Evolutionary conservation across 2,113 vertebrate species (phyloP).

Genomic region (Microcebus murinus): DNA sequence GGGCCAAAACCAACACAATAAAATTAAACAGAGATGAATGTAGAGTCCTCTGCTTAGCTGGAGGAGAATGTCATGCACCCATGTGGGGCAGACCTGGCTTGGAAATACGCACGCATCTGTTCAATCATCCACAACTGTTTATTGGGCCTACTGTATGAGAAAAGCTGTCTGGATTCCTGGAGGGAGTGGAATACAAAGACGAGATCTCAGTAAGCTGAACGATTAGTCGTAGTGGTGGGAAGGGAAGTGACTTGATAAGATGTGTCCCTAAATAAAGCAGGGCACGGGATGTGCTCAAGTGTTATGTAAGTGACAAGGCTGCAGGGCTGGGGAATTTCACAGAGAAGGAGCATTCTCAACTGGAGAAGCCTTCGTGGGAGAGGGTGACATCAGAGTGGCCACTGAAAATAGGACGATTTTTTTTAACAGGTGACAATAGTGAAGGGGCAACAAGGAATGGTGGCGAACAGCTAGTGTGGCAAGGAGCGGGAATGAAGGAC

Average conservation of each 20-base stretch:
- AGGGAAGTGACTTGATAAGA: not conserved
- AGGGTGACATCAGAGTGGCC: not conserved
- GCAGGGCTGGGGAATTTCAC: not conserved
- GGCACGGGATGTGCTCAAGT: not conserved
- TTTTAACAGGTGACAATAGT: not conserved
- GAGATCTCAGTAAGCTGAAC: not conserved
- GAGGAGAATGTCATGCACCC: not conserved
- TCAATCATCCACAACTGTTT: not conserved
- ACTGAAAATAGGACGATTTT: not conserved
- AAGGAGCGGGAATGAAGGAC: too few relatives aligned
- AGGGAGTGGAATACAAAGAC: not conserved
- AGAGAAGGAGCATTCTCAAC: not conserved
- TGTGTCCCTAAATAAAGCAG: not conserved
- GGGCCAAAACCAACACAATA: constrained; percentile 63
- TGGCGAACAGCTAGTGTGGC: not conserved
- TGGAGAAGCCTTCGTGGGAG: not conserved
- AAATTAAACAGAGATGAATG: constrained; percentile 41
- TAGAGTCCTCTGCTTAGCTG: not conserved
- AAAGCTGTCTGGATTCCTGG: not conserved
- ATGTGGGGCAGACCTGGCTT: not conserved
- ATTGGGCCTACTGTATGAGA: not conserved
- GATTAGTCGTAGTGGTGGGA: not conserved
- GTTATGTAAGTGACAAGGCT: fast-evolving
- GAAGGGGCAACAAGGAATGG: not conserved
- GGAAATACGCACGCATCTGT: not conserved